A percentile compares a stretch with the other conserved stretches of the same genome.
Conservation (phyloP, 35 echinoderm and acorn worm species). For the Nesometra sesokonis region DNA sequence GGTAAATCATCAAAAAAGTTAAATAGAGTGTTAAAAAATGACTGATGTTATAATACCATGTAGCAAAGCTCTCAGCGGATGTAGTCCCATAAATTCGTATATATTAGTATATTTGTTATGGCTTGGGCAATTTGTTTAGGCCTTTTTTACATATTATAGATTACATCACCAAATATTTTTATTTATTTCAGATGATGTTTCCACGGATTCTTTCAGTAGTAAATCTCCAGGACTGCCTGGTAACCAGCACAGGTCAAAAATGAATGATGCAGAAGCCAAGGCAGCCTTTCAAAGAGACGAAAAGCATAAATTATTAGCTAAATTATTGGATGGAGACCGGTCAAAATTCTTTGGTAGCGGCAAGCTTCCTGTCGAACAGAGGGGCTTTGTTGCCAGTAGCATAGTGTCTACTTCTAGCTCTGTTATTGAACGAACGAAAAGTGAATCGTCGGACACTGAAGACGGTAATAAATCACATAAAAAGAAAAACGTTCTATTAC, state of each 20-base stretch:
- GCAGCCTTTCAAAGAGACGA: not conserved
- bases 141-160: not conserved
- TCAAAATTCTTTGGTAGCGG: slow-evolving; percentile 52
- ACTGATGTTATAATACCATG: too few relatives aligned
- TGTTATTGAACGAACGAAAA: slow-evolving; percentile 15
- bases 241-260: not conserved
- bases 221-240: not conserved
- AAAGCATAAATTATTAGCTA: slow-evolving; percentile 35
- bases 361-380: slow-evolving; percentile 65
- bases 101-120: too few relatives aligned
- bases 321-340: slow-evolving; percentile 61
- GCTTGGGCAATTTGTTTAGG: not conserved
- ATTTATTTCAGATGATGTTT: slow-evolving; percentile 21
- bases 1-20: too few relatives aligned
- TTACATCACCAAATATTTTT: slow-evolving; percentile 29
- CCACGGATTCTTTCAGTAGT: not conserved
- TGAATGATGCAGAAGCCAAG: not conserved
- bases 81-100: too few relatives aligned
- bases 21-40: too few relatives aligned
- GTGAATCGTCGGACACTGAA: slow-evolving; percentile 12
- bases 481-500: slow-evolving; percentile 69
- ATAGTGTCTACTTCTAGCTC: slow-evolving; percentile 73
- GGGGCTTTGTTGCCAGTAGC: slow-evolving; percentile 67
- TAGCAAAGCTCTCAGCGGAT: too few relatives aligned
- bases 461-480: not conserved